Base-by-base conservation (phyloP, 2,113 vertebrate species). In the Indicator maculatus region DNA sequence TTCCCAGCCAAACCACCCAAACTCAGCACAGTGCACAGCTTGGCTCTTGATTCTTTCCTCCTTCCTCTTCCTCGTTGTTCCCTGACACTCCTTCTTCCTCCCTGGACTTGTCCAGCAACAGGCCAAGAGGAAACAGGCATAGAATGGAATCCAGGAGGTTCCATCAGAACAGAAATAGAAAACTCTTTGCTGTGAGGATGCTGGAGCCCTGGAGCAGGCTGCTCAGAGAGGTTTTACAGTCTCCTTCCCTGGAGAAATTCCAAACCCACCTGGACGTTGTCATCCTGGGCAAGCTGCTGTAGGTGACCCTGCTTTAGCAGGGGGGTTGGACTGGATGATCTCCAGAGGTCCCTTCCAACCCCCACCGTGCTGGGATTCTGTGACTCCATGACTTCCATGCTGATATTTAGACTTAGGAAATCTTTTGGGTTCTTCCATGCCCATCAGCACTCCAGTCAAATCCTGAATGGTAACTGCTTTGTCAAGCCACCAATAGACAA, bases 391-490 rank as follows among this genome's bases (percentile, higher is more conserved):
- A 8, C 23, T 26, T 24, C 33, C 60, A 38, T 45, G n/a, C 59
- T 79, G 14, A 52, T 70, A 53, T 86, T 69, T 5, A 71, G 39
- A 39, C 11, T 41, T 3, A 14, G 21, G 16, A 71, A 66, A 45
- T 41, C 38, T 44, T 89, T 12, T 7, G 12, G 41, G 33, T 81
- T 56, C 66, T 67, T 31, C 12, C 11, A 17, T 2, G 2, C 36
- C 26, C 56, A 31, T 23, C 58, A 84, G 38, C 27, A 36, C 41
- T 44, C 5, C 44, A 86, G 21, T 20, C 39, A 67, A 26, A 89
- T 44, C 73, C 53, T 31, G 1, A 63, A 9, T 4, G 16, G 31
- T 15, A 76, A 60, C 27, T 3, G 1, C n/a, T 1, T 0, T 5
- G 53, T 14, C 9, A 55, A 70, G 52, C 26, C 55, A 58, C 27